phyloP scores from a whole-genome alignment of 1,140 invertebrate species.

The Eubasilissa regina region DNA sequence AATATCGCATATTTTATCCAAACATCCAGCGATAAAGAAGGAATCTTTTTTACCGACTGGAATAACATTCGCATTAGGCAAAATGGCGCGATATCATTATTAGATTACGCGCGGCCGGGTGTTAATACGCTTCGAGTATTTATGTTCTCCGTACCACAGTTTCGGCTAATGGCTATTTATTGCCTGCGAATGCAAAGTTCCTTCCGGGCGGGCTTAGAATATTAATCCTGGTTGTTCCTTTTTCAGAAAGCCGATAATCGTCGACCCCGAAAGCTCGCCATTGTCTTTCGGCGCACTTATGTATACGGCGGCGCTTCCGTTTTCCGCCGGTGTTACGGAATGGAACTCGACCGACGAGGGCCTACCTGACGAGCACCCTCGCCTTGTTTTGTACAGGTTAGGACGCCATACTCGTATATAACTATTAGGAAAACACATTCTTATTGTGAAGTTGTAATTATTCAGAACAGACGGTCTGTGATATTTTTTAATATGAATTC shows the following conservation, averaged over 20 bases:
- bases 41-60: slow-evolving; percentile 42
- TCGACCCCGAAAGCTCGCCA: slow-evolving; percentile 20
- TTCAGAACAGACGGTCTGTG: too few species aligned
- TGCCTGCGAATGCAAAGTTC: slow-evolving; percentile 41
- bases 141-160: slow-evolving; percentile 26
- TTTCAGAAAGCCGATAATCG: slow-evolving; percentile 34
- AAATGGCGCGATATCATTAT: slow-evolving; percentile 41
- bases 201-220: slow-evolving; percentile 31
- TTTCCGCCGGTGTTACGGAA: background rate
- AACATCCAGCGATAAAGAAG: slow-evolving; percentile 28
- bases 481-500: too few species aligned
- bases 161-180: slow-evolving; percentile 48
- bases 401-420: too few species aligned
- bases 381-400: too few species aligned
- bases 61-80: slow-evolving; percentile 45
- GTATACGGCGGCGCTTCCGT: slow-evolving; percentile 4
- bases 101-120: slow-evolving; percentile 24
- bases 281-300: slow-evolving; percentile 8
- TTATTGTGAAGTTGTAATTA: too few species aligned
- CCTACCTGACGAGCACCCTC: too few species aligned
- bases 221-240: slow-evolving; percentile 44
- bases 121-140: slow-evolving; percentile 29
- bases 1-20: slow-evolving; percentile 24
- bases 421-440: too few species aligned
- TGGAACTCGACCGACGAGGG: background rate